A percentile compares a stretch with the other conserved stretches of the same genome.
Evolutionary conservation across 37 sponge, comb jelly and placozoan species (phyloP).

Genomic region (Diacarnus erythraeanus): DNA sequence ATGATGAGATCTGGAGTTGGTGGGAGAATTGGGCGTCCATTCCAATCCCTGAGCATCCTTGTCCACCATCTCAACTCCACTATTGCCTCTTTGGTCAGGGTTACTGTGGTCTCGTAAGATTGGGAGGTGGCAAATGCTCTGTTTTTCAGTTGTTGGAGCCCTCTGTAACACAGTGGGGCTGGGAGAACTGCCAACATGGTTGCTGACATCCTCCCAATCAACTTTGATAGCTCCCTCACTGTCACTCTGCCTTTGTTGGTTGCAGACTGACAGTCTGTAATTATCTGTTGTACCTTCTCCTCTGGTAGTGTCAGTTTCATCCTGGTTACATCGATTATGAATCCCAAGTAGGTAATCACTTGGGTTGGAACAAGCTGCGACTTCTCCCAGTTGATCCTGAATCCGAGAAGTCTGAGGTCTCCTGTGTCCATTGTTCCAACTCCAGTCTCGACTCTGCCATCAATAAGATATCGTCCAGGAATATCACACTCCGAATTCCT

Average conservation of each 20-base stretch:
- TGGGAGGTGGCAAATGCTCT: background rate
- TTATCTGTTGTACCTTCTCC: conserved; percentile 30
- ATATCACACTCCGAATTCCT: conserved; percentile 25
- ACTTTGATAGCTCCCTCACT: conserved; percentile 14
- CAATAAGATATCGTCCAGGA: conserved; percentile 55
- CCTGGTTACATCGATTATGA: conserved; percentile 29
- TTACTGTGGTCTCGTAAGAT: conserved; percentile 15
- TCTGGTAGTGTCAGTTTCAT: conserved; percentile 48
- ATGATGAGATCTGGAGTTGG: too few relatives aligned
- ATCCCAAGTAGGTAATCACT: conserved; percentile 43
- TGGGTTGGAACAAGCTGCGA: conserved; percentile 15
- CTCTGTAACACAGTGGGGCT: conserved; percentile 41
- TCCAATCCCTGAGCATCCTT: background rate
- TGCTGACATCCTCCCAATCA: conserved; percentile 44
- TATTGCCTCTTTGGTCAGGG: conserved; percentile 3
- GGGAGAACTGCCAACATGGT: conserved; percentile 18
- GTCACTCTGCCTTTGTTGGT: background rate
- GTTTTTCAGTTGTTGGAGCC: conserved; percentile 34
- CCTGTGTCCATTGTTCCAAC: background rate
- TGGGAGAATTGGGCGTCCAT: conserved; percentile 16
- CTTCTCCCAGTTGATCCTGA: conserved; percentile 45
- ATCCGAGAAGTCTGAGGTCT: conserved; percentile 21
- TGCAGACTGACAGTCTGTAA: background rate
- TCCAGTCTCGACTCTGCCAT: conserved; percentile 44
- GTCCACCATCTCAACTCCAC: conserved; percentile 47